phyloP scores from a whole-genome alignment of 2,888 invertebrate genomes.

The Malacosoma neustria region DNA sequence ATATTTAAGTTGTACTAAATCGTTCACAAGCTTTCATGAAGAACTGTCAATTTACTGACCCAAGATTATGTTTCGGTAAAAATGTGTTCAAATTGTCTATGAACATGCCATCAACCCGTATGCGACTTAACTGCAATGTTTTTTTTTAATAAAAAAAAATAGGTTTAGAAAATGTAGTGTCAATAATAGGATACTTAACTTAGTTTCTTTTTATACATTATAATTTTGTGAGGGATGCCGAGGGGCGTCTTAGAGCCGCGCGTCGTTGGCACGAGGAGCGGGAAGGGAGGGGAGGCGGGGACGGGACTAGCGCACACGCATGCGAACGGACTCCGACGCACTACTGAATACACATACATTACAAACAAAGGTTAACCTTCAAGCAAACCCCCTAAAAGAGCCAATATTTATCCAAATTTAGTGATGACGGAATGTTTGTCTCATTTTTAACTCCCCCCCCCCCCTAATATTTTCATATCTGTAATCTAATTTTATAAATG shows the following conservation, averaged over 20 bases:
- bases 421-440: conserved; percentile 55
- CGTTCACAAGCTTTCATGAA: too few species aligned
- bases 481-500: conserved; percentile 45
- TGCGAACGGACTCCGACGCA: conserved; percentile 3
- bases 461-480: conserved; percentile 33
- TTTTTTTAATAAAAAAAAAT: too few species aligned
- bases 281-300: conserved; percentile 14
- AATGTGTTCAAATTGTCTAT: too few species aligned
- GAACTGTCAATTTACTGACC: too few species aligned
- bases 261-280: conserved; percentile 62
- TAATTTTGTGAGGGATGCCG: conserved; percentile 1
- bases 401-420: conserved; percentile 42
- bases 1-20: too few species aligned
- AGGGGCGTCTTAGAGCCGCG: conserved; percentile 22
- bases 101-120: too few species aligned
- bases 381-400: conserved; percentile 28
- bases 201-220: too few species aligned
- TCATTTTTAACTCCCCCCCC: conserved; percentile 42
- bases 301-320: background rate
- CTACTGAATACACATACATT: background rate
- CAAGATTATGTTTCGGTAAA: too few species aligned
- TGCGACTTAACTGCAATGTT: too few species aligned
- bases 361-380: conserved; percentile 6
- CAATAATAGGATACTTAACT: too few species aligned
- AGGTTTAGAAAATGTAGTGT: too few species aligned